A percentile compares a stretch with the other conserved stretches of the same genome.
Conservation (phyloP, 2,797 vertebrate genomes). For the Setipinna tenuifilis region DNA sequence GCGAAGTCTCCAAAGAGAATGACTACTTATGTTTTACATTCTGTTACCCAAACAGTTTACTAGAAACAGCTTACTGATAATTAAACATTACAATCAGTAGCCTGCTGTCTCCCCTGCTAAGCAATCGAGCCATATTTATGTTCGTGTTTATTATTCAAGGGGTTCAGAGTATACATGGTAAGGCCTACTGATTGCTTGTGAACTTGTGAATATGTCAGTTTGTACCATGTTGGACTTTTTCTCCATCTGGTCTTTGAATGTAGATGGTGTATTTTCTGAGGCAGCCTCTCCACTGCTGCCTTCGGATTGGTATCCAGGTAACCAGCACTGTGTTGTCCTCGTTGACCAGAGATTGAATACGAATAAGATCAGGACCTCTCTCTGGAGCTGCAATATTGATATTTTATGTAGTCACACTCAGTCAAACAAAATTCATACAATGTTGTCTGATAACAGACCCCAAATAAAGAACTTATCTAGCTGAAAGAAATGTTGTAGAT, state of each 20-base stretch:
- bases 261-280: conserved; percentile 79
- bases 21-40: background rate
- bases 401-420: background rate
- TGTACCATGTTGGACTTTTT: background rate
- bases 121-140: background rate
- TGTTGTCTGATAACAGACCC: background rate
- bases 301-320: conserved; percentile 75
- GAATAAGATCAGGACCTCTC: conserved; percentile 63
- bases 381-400: conserved; percentile 69
- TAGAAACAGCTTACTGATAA: background rate
- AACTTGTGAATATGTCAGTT: background rate
- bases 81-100: background rate
- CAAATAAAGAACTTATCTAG: background rate
- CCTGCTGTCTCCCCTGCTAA: background rate
- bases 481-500: background rate
- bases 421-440: background rate
- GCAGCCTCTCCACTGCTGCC: conserved; percentile 78
- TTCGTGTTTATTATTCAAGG: background rate
- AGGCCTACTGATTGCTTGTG: background rate
- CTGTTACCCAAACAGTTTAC: background rate
- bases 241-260: conserved; percentile 32
- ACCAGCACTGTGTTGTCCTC: conserved; percentile 62
- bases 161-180: background rate
- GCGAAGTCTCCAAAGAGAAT: background rate
- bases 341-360: background rate